Conservation (phyloP, 2,888 invertebrate genomes). For the Meloe dianella region DNA sequence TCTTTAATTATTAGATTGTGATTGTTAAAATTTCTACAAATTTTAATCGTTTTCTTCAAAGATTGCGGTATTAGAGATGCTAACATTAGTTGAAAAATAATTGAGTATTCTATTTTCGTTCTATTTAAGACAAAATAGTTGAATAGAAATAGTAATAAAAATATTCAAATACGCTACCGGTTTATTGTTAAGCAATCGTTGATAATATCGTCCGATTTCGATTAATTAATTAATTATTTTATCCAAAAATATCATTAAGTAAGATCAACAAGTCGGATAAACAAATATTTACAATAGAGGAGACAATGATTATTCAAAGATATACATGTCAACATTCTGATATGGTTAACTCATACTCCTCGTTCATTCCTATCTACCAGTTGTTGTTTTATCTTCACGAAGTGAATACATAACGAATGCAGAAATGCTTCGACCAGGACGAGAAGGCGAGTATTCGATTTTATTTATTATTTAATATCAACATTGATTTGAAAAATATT, state of each 20-base stretch:
- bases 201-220: not conserved
- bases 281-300: not conserved
- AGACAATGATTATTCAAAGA: not conserved
- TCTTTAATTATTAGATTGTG: too few relatives aligned
- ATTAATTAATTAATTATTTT: not conserved
- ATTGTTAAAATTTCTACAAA: too few relatives aligned
- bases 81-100: too few relatives aligned
- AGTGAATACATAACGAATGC: not conserved
- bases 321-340: slow-evolving; percentile 6
- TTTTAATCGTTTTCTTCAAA: too few relatives aligned
- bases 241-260: not conserved
- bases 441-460: slow-evolving; percentile 20
- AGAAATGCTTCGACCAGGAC: slow-evolving; percentile 1
- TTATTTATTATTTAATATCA: slow-evolving; percentile 6
- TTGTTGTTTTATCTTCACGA: slow-evolving; percentile 5
- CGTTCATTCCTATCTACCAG: not conserved
- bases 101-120: too few relatives aligned
- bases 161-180: too few relatives aligned
- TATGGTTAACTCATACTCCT: not conserved
- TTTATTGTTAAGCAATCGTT: not conserved
- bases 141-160: too few relatives aligned
- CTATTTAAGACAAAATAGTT: too few relatives aligned
- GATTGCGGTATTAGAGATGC: too few relatives aligned
- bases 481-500: not conserved
- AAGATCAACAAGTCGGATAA: not conserved